phyloP scores from a whole-genome alignment of 2,113 vertebrate genomes.

The Thalassoma bifasciatum region DNA sequence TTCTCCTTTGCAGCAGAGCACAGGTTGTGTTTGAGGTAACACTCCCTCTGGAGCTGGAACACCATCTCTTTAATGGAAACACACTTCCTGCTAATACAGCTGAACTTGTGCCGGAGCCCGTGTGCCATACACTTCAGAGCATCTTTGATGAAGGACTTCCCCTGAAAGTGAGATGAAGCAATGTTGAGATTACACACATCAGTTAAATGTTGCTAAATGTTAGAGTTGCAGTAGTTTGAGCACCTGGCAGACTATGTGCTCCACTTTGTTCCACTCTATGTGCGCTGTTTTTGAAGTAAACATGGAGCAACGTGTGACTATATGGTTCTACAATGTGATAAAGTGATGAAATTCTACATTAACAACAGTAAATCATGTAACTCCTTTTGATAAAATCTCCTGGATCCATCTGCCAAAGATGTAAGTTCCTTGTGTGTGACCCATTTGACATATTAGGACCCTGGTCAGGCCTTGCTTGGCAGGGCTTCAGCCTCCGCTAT shows the following conservation, averaged over 20 bases:
- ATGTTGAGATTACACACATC: neutral
- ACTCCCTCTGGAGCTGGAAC: conserved; percentile 96
- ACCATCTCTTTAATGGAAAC: conserved; percentile 98
- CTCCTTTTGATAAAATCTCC: conserved; percentile 19
- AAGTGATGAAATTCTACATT: conserved; percentile 2
- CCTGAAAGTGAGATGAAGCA: conserved; percentile 78
- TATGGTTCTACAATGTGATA: neutral
- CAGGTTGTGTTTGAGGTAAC: conserved; percentile 96
- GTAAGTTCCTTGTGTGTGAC: conserved; percentile 49
- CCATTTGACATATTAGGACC: conserved; percentile 65
- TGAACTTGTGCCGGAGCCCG: conserved; percentile 94
- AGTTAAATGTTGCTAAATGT: neutral
- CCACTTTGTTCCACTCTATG: neutral
- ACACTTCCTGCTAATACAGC: conserved; percentile 99
- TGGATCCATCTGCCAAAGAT: conserved; percentile 34
- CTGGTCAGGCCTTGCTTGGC: conserved; percentile 56
- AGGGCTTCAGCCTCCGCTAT: conserved; percentile 56
- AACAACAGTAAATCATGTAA: conserved; percentile 8
- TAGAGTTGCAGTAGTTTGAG: neutral
- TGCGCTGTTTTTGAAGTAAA: neutral
- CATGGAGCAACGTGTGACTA: conserved; percentile 4
- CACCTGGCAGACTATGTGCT: too few species aligned
- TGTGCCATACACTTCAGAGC: conserved; percentile 98
- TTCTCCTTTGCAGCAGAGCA: conserved; percentile 97
- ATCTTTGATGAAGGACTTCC: conserved; percentile 99